phyloP scores from a whole-genome alignment of 2,888 invertebrate genomes.

The Ditula angustiorana region DNA sequence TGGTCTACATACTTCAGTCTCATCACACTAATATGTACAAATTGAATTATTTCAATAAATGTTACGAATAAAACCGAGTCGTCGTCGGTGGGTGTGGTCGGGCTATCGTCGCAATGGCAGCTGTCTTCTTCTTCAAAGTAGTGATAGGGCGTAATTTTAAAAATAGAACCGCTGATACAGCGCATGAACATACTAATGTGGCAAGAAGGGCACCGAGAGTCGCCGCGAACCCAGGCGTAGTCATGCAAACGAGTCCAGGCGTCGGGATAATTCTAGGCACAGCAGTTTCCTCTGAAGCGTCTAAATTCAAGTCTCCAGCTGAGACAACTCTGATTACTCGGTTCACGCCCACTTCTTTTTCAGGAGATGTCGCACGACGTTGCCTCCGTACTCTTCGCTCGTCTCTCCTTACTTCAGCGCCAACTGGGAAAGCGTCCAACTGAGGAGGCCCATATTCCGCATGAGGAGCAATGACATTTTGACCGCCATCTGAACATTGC shows the following conservation, averaged over 20 bases:
- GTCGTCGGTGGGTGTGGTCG: slow-evolving; percentile 75
- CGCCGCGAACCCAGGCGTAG: slow-evolving; percentile 96
- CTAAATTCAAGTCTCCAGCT: slow-evolving; percentile 93
- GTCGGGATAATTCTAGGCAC: slow-evolving; percentile 86
- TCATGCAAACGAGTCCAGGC: slow-evolving; percentile 95
- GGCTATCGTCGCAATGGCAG: slow-evolving; percentile 76
- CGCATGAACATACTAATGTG: slow-evolving; percentile 93
- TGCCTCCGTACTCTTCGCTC: slow-evolving; percentile 90
- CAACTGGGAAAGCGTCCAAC: slow-evolving; percentile 79
- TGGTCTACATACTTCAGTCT: slow-evolving; percentile 81
- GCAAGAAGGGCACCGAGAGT: slow-evolving; percentile 93
- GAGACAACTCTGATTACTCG: slow-evolving; percentile 96
- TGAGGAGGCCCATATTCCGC: slow-evolving; percentile 91
- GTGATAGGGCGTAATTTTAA: slow-evolving; percentile 91
- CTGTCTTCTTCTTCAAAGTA: slow-evolving; percentile 83
- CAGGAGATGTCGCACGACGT: slow-evolving; percentile 86
- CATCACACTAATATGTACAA: slow-evolving; percentile 85
- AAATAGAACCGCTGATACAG: slow-evolving; percentile 94
- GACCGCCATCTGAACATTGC: slow-evolving; percentile 91
- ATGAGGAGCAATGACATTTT: slow-evolving; percentile 80
- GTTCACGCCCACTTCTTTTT: slow-evolving; percentile 95
- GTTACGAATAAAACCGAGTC: slow-evolving; percentile 88
- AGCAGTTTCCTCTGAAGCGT: slow-evolving; percentile 89
- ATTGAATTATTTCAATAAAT: slow-evolving; percentile 68
- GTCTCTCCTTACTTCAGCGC: slow-evolving; percentile 89